phyloP scores from a whole-genome alignment of 2,888 invertebrate genomes.

The Oscheius sp. region DNA sequence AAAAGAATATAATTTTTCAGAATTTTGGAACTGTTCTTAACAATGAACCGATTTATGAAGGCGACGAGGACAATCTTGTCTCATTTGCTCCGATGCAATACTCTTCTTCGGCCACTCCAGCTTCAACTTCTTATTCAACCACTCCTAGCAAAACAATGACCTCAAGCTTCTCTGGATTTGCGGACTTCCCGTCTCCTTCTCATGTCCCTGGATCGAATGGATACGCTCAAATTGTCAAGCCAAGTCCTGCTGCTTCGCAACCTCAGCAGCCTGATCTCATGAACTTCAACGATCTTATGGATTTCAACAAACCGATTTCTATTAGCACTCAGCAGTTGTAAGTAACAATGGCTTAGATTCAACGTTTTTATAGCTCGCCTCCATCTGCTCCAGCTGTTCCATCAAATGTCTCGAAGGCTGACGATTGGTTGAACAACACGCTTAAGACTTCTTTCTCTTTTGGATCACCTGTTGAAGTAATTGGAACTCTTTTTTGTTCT shows the following conservation, averaged over 20 bases:
- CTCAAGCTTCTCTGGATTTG: background rate
- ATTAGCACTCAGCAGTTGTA: background rate
- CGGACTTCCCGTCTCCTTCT: background rate
- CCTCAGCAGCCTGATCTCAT: slow-evolving; percentile 21
- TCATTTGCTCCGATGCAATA: slow-evolving; percentile 27
- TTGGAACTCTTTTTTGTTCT: background rate
- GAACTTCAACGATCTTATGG: background rate
- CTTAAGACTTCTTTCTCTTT: slow-evolving; percentile 45
- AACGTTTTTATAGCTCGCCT: background rate
- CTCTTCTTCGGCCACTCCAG: slow-evolving; percentile 3
- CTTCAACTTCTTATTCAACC: background rate
- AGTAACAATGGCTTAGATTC: too few species aligned
- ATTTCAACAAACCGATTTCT: slow-evolving; percentile 10
- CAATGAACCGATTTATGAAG: slow-evolving; percentile 65
- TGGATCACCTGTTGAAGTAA: slow-evolving; percentile 2
- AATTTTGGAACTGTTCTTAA: slow-evolving; percentile 38
- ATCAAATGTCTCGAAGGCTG: slow-evolving; percentile 38
- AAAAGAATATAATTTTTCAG: slow-evolving; percentile 35
- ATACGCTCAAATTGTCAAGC: slow-evolving; percentile 29
- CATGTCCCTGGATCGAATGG: slow-evolving; percentile 19
- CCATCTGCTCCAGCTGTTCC: background rate
- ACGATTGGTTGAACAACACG: slow-evolving; percentile 59
- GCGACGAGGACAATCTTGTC: slow-evolving; percentile 57
- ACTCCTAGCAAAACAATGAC: background rate
- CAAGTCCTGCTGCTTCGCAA: slow-evolving; percentile 5